Evolutionary conservation across 2,797 vertebrate genomes (phyloP), one percentile per base, ranked within the genome.

Genomic region (Mastacembelus armatus): DNA sequence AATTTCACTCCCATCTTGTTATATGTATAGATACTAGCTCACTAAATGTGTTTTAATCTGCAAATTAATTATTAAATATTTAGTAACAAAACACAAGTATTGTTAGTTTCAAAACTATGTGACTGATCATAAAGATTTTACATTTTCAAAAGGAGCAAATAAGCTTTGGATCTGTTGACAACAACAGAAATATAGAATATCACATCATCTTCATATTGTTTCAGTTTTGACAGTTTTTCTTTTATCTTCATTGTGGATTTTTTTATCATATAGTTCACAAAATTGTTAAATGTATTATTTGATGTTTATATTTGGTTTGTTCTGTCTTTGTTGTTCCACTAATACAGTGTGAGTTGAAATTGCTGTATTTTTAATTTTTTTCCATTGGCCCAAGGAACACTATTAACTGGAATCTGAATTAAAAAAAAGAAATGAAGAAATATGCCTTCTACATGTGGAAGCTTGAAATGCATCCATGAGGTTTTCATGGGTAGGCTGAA

Each of bases 31-130:
- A 52, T 45, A 44, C 19, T 30, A 32, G 12, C 6, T 33, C 14
- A 44, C 5, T 15, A 50, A 44, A 61, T 47, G 33, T 69, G 22
- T 40, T 26, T 42, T 30, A 39, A 66, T 55, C 43, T 29, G 4
- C 3, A 4, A 26, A 24, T 5, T n/a, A n/a, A n/a, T n/a, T n/a
- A n/a, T n/a, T n/a, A n/a, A n/a, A n/a, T n/a, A n/a, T n/a, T n/a
- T n/a, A n/a, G n/a, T n/a, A n/a, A n/a, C n/a, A n/a, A n/a, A 44
- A 21, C 11, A 14, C n/a, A 4, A 16, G 52, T 44, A 10, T 33
- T 19, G 39, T 33, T 19, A 47, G 39, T 61, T 16, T 33, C 12
- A 48, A 33, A 33, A 11, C 10, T 43, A 26, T 27, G 16, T 32
- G 9, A 10, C 29, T 22, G 10, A 2, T 15, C 48, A 48, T 27